These are phyloP conservation scores for Panthera leo DNA, from an alignment of 2,113 vertebrate species.

Conservation along the genomic window DNA sequence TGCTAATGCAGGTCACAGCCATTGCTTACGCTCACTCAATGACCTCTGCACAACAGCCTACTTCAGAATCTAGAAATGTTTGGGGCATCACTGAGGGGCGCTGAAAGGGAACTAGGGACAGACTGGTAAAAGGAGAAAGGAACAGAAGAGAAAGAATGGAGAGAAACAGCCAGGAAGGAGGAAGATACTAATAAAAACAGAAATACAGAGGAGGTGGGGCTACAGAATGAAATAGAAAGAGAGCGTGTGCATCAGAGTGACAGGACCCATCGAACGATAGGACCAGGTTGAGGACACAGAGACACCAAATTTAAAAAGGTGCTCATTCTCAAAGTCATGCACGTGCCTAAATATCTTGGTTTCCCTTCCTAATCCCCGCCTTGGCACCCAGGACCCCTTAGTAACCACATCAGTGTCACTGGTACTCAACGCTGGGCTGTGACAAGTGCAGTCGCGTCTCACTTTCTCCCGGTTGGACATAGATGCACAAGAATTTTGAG, in stretches of 20 bases:
- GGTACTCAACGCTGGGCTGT: neutral
- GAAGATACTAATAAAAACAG: neutral
- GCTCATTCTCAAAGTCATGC: neutral
- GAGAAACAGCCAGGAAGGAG: neutral
- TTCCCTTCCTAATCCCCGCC: neutral
- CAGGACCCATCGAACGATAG: neutral
- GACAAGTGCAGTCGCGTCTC: neutral
- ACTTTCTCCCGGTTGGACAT: neutral
- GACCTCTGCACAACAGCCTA: neutral
- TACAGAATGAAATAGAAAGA: neutral
- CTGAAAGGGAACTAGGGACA: neutral
- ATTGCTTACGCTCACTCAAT: neutral
- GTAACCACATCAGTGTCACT: neutral
- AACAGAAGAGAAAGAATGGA: neutral
- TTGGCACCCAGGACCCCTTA: neutral
- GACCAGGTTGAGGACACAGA: neutral
- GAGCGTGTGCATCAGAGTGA: neutral
- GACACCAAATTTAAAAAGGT: neutral
- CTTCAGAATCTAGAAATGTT: neutral
- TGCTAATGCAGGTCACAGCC: neutral
- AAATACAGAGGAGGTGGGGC: neutral
- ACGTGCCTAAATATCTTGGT: neutral
- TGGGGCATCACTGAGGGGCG: neutral
- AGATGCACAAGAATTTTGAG: neutral
- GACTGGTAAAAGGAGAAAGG: neutral